Percentiles rank a stretch among this genome's conserved stretches.
phyloP scores from a whole-genome alignment of 2,113 vertebrate species.

The Mugil cephalus region DNA sequence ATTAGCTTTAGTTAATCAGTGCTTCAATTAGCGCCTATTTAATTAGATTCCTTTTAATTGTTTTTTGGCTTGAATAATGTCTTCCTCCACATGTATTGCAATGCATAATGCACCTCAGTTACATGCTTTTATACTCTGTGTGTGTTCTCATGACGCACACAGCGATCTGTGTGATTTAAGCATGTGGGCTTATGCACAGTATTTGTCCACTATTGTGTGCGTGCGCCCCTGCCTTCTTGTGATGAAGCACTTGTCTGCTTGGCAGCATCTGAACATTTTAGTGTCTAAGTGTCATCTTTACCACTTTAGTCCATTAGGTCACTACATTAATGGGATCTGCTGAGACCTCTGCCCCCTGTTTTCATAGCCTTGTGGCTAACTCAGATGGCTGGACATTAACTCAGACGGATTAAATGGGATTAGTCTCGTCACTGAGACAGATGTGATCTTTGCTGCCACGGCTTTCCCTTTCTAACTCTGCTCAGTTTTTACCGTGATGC shows the following conservation, averaged over 20 bases:
- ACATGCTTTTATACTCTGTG: conserved; percentile 3
- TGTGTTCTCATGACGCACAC: neutral
- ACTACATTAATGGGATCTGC: conserved; percentile 68
- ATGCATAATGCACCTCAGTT: conserved; percentile 6
- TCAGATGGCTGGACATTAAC: conserved; percentile 71
- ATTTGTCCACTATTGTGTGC: neutral
- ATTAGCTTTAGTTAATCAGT: conserved; percentile 54
- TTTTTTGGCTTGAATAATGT: conserved; percentile 35
- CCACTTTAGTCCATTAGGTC: conserved; percentile 63
- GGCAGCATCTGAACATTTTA: conserved; percentile 18
- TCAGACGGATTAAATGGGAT: conserved; percentile 77
- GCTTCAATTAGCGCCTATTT: conserved; percentile 61
- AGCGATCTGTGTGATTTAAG: conserved; percentile 2
- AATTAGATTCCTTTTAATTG: conserved; percentile 41
- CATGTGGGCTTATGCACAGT: neutral
- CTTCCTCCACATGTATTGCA: conserved; percentile 16
- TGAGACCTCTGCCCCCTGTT: conserved; percentile 54
- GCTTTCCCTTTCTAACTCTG: conserved; percentile 16
- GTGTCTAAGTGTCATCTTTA: conserved; percentile 50
- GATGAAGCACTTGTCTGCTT: conserved; percentile 15
- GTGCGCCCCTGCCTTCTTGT: neutral
- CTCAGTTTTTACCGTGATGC: conserved; percentile 52
- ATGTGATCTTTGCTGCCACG: conserved; percentile 70
- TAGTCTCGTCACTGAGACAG: conserved; percentile 77
- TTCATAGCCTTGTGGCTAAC: conserved; percentile 52